Evolutionary conservation across 2,888 invertebrate genomes (phyloP).

Genomic region (Rapana venosa): DNA sequence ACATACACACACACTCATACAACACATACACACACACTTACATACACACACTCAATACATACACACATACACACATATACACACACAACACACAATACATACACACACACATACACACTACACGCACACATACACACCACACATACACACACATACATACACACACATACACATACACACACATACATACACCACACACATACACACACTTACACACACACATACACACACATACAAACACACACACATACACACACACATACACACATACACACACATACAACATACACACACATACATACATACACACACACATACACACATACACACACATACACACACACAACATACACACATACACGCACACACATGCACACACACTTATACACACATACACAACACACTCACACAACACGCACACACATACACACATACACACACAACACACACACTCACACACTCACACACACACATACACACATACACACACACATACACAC

Average conservation of each 20-base stretch:
- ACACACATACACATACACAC: neutral
- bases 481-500: too few species aligned
- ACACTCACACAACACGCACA: too few species aligned
- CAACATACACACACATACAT: neutral
- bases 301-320: neutral
- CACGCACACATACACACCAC: neutral
- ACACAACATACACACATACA: neutral
- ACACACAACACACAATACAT: neutral
- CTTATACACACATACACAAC: too few species aligned
- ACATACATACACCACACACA: neutral
- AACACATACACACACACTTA: neutral
- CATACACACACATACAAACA: neutral
- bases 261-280: neutral
- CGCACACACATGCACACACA: neutral
- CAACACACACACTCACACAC: too few species aligned
- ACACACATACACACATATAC: constrained; percentile 23
- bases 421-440: too few species aligned
- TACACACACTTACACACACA: neutral
- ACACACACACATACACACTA: neutral
- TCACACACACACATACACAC: too few species aligned
- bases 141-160: neutral
- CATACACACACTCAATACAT: constrained; percentile 9
- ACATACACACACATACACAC: neutral
- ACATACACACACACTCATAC: too few species aligned
- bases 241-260: neutral